phyloP scores from a whole-genome alignment of 2,113 vertebrate genomes.

The Ptyas mucosa region DNA sequence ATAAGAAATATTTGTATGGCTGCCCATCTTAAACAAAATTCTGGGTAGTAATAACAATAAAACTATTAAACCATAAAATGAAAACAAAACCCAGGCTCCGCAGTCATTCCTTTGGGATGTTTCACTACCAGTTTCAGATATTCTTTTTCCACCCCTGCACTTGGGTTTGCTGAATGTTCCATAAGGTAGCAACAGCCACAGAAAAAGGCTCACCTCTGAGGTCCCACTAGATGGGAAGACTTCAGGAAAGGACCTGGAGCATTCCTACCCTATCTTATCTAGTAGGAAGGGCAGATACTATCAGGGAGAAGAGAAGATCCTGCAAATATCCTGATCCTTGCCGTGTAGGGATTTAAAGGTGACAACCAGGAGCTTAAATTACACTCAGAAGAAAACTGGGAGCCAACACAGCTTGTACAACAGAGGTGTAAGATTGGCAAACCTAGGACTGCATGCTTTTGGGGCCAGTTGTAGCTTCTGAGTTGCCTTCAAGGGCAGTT shows the following conservation, averaged over 20 bases:
- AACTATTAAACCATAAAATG: no score
- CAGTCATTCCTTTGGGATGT: no score
- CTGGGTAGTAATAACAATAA: no score
- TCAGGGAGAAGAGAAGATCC: accelerated
- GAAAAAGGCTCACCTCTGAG: background rate
- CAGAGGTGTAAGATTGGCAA: background rate
- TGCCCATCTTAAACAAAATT: background rate
- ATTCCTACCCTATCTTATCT: no score
- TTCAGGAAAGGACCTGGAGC: background rate
- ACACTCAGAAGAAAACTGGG: background rate
- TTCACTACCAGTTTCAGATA: no score
- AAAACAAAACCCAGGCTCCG: no score
- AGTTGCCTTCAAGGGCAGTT: no score
- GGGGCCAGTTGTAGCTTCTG: no score
- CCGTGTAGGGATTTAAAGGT: background rate
- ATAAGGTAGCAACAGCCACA: background rate
- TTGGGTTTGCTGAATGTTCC: no score
- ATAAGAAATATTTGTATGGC: background rate
- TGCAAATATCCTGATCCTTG: background rate
- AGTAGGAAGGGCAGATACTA: background rate
- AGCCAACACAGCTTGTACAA: background rate
- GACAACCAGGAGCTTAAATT: background rate
- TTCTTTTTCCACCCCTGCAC: no score
- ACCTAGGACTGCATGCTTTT: background rate
- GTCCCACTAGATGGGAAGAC: background rate